phyloP scores from a whole-genome alignment of 1,140 invertebrate species.

The Drosophila aff. region DNA sequence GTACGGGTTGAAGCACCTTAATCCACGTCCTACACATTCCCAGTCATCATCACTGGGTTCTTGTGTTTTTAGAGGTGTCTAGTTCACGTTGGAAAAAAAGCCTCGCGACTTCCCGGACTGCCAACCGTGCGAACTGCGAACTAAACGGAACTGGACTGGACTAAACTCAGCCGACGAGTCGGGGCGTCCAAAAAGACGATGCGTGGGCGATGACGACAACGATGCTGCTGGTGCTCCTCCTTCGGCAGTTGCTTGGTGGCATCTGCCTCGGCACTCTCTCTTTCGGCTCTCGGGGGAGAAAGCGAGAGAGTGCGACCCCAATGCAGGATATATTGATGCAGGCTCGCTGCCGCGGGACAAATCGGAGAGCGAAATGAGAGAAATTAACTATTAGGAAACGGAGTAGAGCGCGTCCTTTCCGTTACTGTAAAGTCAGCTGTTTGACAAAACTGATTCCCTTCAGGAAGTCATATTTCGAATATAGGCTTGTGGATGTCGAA shows the following conservation, averaged over 20 bases:
- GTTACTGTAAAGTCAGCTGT: conserved; percentile 22
- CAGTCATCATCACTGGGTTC: conserved; percentile 5
- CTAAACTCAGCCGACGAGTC: conserved; percentile 8
- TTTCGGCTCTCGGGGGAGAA: conserved; percentile 4
- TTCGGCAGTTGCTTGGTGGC: conserved; percentile 63
- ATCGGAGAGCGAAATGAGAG: conserved; percentile 11
- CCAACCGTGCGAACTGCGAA: conserved; percentile 26
- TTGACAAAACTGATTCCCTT: background rate
- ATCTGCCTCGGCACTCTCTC: conserved; percentile 41
- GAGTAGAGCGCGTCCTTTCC: background rate
- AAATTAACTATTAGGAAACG: background rate
- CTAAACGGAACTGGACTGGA: conserved; percentile 34
- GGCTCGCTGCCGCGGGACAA: conserved; percentile 12
- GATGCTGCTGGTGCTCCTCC: conserved; percentile 49
- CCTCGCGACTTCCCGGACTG: conserved; percentile 11
- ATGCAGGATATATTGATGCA: conserved; percentile 37
- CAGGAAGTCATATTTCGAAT: background rate
- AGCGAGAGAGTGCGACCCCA: conserved; percentile 37
- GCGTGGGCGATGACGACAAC: conserved; percentile 41
- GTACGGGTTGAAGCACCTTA: conserved; percentile 50
- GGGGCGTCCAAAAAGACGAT: conserved; percentile 19
- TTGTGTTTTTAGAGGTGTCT: conserved; percentile 19
- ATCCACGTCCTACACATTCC: conserved; percentile 51
- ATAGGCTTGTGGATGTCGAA: background rate
- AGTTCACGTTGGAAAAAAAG: conserved; percentile 18